Evolutionary conservation across 2,888 invertebrate genomes (phyloP).

Genomic region (Tipula confusa): DNA sequence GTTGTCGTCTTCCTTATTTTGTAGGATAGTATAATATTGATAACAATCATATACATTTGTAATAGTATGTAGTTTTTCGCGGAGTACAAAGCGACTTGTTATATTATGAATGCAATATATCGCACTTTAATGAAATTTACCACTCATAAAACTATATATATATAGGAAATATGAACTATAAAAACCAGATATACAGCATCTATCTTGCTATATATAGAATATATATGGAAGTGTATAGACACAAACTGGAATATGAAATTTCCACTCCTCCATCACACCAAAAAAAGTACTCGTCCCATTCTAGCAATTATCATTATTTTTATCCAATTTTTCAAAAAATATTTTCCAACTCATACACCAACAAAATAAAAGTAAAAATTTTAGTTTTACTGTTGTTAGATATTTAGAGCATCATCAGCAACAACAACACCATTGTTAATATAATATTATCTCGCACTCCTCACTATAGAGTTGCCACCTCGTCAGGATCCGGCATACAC

Average conservation of each 20-base stretch:
- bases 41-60: too few species aligned
- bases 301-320: conserved; percentile 9
- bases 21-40: too few species aligned
- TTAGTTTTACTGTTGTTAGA: not conserved
- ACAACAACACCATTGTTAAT: not conserved
- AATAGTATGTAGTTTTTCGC: too few species aligned
- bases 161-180: too few species aligned
- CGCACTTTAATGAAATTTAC: not conserved
- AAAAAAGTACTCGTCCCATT: not conserved
- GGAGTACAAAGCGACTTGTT: not conserved
- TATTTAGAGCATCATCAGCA: not conserved
- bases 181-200: not conserved
- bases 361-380: not conserved
- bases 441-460: not conserved
- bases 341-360: not conserved
- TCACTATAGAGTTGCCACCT: not conserved
- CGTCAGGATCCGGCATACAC: not conserved
- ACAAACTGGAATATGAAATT: not conserved
- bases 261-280: too few species aligned
- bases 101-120: too few species aligned
- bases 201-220: not conserved
- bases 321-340: conserved; percentile 15
- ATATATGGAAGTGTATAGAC: not conserved
- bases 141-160: not conserved
- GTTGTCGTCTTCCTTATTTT: not conserved